These are phyloP conservation scores for Nyctalus aviator DNA, from an alignment of 2,797 vertebrate genomes.

Conservation along the genomic window DNA sequence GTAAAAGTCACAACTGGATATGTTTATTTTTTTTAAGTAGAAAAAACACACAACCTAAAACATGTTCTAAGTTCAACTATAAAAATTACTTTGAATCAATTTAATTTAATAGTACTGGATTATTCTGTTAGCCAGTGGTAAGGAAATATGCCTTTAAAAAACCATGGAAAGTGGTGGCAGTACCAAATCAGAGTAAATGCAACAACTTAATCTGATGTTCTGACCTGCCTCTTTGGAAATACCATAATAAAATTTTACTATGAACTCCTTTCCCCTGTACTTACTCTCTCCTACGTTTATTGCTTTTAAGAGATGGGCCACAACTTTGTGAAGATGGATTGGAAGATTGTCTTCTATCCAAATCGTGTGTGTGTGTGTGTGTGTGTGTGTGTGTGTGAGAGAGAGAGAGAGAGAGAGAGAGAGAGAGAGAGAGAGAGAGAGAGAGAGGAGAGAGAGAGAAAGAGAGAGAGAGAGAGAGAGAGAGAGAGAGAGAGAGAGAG, in stretches of 20 bases:
- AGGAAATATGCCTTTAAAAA: constrained; percentile 39
- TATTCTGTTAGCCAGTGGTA: not conserved
- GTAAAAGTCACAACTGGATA: not conserved
- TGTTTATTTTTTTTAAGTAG: constrained; percentile 34
- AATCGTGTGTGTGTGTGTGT: not conserved
- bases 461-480: too few species aligned
- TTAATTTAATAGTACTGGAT: not conserved
- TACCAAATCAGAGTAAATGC: not conserved
- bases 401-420: too few species aligned
- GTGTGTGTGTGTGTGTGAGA: too few species aligned
- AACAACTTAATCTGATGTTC: not conserved
- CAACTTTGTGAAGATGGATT: not conserved
- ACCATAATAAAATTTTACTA: not conserved
- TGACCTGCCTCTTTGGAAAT: not conserved
- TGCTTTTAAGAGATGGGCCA: constrained; percentile 33
- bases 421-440: too few species aligned
- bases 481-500: too few species aligned
- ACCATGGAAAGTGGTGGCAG: not conserved
- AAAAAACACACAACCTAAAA: not conserved
- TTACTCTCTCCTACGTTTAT: not conserved
- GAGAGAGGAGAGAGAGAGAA: too few species aligned
- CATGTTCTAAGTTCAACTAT: not conserved
- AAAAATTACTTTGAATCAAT: constrained; percentile 53
- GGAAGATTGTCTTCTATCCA: not conserved
- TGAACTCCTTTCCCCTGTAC: not conserved